Evolutionary conservation across 1,140 invertebrate species (phyloP).

Genomic region (Eriocheir sinensis): DNA sequence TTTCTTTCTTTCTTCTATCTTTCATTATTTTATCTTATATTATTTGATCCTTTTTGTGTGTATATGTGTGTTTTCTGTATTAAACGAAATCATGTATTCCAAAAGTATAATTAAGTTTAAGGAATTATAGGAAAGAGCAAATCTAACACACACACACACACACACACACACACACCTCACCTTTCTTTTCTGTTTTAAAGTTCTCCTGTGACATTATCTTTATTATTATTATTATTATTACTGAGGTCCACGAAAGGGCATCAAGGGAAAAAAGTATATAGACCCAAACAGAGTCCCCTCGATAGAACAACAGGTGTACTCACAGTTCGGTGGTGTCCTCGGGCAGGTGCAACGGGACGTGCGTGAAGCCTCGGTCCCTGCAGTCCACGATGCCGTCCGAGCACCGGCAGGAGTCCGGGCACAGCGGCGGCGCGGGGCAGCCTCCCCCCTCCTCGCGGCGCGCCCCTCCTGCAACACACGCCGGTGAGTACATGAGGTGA

Average conservation of each 20-base stretch:
- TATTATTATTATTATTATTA: constrained; percentile 65
- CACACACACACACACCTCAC: too few relatives aligned
- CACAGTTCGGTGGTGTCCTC: constrained; percentile 97
- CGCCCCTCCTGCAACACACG: constrained; percentile 46
- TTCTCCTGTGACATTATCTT: not conserved
- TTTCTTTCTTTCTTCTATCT: too few relatives aligned
- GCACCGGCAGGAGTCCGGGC: constrained; percentile 96
- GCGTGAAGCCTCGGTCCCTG: constrained; percentile 93
- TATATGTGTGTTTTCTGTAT: too few relatives aligned
- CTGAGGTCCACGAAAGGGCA: too few relatives aligned
- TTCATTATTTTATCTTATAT: too few relatives aligned
- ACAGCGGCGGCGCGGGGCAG: constrained; percentile 81
- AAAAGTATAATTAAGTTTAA: too few relatives aligned
- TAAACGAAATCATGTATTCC: too few relatives aligned
- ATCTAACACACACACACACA: too few relatives aligned
- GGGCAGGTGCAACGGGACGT: constrained; percentile 94
- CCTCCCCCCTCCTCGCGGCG: constrained; percentile 68
- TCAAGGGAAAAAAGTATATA: too few relatives aligned
- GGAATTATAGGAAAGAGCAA: too few relatives aligned
- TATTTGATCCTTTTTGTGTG: too few relatives aligned
- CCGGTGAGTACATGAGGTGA: too few relatives aligned
- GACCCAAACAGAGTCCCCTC: constrained; percentile 37
- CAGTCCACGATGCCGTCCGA: constrained; percentile 97
- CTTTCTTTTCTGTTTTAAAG: not conserved
- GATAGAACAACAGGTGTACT: constrained; percentile 85